Evolutionary conservation across 2,797 vertebrate species (phyloP).

Genomic region (Malurus leucopterus): DNA sequence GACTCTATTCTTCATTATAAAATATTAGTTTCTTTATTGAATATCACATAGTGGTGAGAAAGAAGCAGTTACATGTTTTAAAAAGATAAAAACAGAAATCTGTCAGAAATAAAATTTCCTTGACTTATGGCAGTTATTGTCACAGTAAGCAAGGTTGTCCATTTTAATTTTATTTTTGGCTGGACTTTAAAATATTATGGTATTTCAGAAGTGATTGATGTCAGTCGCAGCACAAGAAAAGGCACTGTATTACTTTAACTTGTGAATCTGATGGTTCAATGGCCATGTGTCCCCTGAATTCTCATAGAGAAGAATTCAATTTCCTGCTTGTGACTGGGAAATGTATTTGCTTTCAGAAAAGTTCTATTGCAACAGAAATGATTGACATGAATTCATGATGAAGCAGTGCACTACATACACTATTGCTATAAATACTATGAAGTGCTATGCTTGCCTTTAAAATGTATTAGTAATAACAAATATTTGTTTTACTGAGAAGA

Average conservation of each 20-base stretch:
- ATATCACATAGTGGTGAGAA: background rate
- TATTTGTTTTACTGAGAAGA: conserved; percentile 51
- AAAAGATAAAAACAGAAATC: background rate
- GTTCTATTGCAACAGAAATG: background rate
- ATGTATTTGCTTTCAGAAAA: conserved; percentile 21
- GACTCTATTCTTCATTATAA: background rate
- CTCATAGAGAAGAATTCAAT: background rate
- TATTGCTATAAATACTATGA: background rate
- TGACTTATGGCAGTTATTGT: background rate
- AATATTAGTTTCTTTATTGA: background rate
- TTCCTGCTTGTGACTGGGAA: background rate
- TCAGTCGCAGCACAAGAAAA: background rate
- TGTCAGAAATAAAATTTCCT: background rate
- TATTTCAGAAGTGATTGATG: background rate
- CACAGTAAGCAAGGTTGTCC: rapidly evolving
- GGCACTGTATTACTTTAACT: background rate
- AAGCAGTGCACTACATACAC: background rate
- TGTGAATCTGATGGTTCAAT: background rate
- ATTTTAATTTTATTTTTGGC: background rate
- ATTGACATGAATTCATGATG: conserved; percentile 2
- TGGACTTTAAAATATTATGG: background rate
- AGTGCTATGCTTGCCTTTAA: conserved; percentile 3
- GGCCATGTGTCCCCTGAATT: background rate
- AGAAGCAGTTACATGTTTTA: background rate
- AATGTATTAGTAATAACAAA: conserved; percentile 47